Evolutionary conservation across 1,140 invertebrate species (phyloP), one percentile per base, ranked within the genome.

Genomic region (Drosophila tropicalis): DNA sequence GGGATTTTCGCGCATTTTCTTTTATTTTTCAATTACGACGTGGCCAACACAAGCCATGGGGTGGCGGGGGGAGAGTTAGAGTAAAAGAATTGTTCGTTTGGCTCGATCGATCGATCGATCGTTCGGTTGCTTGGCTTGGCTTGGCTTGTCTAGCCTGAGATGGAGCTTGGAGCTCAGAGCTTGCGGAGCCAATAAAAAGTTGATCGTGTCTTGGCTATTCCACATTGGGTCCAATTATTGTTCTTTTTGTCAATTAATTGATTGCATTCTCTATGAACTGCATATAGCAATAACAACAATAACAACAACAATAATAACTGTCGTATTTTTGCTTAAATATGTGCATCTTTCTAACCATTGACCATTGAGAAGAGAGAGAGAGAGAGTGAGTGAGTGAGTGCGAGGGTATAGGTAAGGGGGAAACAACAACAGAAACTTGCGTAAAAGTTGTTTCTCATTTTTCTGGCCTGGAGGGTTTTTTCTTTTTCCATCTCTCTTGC

Each of bases 271-370:
- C 75, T 32, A 34, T 51, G 39, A 67, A 67, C 55, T 47, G 41
- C 62, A 70, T 54, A 58, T 15, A 66, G 41, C 40, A 39, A 39
- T 12, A 39, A 10, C 36, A 39, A 39, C 36, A 15, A 6, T 2
- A 15, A 6, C 64, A 81, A 62, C 54, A 84, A 84, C 74, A 78
- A 82, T 87, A 82, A 86, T 86, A 86, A 86, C 82, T 86, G 83
- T 86, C 82, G 83, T 86, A 87, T 87, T 86, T 82, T 79, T 72
- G 79, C 83, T 85, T 85, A 85, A 85, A 85, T 85, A 85, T 85
- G 81, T 81, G 78, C 81, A 77, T 66, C 77, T 86, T 67, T 51
- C 44, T 22, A 51, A 12, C 17, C 10, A 51, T 51, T 51, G 44
- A 10, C 12, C 44, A 51, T 25, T 25, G 22, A 25, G 22, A 22